Base-by-base conservation (phyloP, 2,888 invertebrate genomes). In the Hylaea fasciaria region DNA sequence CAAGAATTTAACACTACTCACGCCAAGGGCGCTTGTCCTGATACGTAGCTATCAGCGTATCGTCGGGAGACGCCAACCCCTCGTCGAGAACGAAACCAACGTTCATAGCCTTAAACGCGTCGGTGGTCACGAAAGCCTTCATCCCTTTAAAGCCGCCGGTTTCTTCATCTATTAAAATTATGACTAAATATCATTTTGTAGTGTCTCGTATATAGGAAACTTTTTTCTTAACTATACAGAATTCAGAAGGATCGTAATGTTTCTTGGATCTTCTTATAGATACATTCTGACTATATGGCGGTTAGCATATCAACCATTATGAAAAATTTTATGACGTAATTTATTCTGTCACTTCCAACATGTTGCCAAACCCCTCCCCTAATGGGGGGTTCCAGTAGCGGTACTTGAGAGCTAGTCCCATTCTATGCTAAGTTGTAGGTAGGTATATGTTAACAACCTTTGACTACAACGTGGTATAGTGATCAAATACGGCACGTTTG, bases 1-100 rank as follows among this genome's bases (percentile, higher is more conserved):
- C n/a, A 11, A 35, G 11, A 35, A 35, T 35, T 37, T 12, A 37
- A 37, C 11, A 1, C 3, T 0, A 94, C 95, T 94, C 87, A 97
- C 97, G 96, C 96, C 96, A 97, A 61, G 95, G 94, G 68, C 94
- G 93, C 65, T 96, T 93, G 78, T 96, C 96, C 12, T 94, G 94
- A 81, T 95, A 95, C 65, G 94, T 94, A 0, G 95, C 87, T 0
- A 91, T 82, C 71, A 93, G 93, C 0, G 89, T 90, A 0, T 94
- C 93, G 37, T 86, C 92, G 0, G 92, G 85, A 17, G 1, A 0
- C 0, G 95, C 92, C 61, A 95, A 80, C 0, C 98, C 98, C 89
- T 98, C 98, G 78, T 98, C 98, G 57, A 98, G 80, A 0, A 95
- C 95, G 83, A 97, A 96, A 0, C 96, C 97, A 52, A 97, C 89